Conservation (phyloP, 2,113 vertebrate species). For the Actinemys pallida region DNA sequence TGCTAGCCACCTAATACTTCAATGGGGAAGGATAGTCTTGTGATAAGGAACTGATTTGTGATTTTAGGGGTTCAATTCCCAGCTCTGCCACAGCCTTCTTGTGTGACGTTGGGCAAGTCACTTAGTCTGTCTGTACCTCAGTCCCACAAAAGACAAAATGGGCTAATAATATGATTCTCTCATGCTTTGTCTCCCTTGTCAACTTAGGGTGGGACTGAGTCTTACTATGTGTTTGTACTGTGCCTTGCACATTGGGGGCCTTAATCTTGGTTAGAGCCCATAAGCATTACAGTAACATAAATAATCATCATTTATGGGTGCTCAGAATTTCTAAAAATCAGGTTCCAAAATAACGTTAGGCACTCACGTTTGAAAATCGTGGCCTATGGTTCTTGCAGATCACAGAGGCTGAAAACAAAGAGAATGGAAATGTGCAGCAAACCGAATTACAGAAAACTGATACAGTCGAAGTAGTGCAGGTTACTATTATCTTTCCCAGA, state of each 20-base stretch:
- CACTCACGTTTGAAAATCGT: slow-evolving; percentile 10
- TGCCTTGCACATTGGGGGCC: background rate
- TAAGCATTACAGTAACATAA: background rate
- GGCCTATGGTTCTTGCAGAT: slow-evolving; percentile 11
- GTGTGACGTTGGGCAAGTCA: background rate
- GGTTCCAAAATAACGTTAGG: slow-evolving; percentile 4
- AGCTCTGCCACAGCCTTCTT: background rate
- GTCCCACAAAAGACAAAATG: background rate
- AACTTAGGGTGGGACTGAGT: background rate
- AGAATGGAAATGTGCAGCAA: background rate
- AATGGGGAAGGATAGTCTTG: background rate
- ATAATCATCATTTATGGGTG: background rate
- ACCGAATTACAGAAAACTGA: slow-evolving; percentile 58
- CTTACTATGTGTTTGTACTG: background rate
- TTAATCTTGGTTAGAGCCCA: background rate
- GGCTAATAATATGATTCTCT: background rate
- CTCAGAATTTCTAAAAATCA: background rate
- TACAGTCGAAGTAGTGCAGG: slow-evolving; percentile 46
- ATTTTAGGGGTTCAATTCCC: background rate
- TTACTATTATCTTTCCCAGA: slow-evolving; percentile 48
- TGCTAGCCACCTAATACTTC: background rate
- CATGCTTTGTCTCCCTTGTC: background rate
- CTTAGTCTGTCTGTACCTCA: background rate
- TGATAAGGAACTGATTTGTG: background rate
- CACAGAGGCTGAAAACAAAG: slow-evolving; percentile 23